Base-by-base conservation (phyloP, 2,797 vertebrate genomes). In the Spheniscus humboldti region DNA sequence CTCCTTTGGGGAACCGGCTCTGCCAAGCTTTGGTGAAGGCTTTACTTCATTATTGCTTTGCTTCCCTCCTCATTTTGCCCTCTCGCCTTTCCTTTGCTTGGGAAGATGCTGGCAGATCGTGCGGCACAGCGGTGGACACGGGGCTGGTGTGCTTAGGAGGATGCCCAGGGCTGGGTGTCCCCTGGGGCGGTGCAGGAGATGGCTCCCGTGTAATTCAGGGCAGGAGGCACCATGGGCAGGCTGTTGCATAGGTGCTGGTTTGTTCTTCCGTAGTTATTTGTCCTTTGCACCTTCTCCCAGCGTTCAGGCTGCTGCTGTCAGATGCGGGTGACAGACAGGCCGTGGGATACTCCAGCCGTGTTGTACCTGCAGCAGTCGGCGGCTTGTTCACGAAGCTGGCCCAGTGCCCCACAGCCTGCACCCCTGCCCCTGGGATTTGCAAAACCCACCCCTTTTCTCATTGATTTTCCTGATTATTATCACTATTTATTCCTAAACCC, bases 341-440 rank as follows among this genome's bases (percentile, higher is more conserved):
- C 0, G 0, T 9, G 63, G 47, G 55, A 23, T 76, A 71, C 25
- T 76, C 55, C 63, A n/a, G n/a, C 62, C 2, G 0, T 6, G 30
- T 41, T 6, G 30, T 39, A 68, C 62, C 47, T 18, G n/a, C 39
- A n/a, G 78, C 69, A 30, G 53, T 11, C 0, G 2, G 47, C 47
- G 8, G 10, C 45, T 30, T 24, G 27, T 66, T 88, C 5, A 5
- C 1, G 1, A 35, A 47, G 50, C 30, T 35, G 66, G 6, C 31
- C 41, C 20, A 3, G 35, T 15, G 37, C 60, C 59, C 60, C 43
- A 2, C 45, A 60, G 37, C 60, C 53, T 12, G 33, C 31, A 5
- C 16, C 12, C 9, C 48, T 0, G 2, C 16, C 59, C 28, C 45
- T 37, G 35, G 28, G 33, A 30, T 39, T 53, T n/a, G 28, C n/a